phyloP scores from a whole-genome alignment of 1,140 invertebrate species.

The Brachionus rubens region DNA sequence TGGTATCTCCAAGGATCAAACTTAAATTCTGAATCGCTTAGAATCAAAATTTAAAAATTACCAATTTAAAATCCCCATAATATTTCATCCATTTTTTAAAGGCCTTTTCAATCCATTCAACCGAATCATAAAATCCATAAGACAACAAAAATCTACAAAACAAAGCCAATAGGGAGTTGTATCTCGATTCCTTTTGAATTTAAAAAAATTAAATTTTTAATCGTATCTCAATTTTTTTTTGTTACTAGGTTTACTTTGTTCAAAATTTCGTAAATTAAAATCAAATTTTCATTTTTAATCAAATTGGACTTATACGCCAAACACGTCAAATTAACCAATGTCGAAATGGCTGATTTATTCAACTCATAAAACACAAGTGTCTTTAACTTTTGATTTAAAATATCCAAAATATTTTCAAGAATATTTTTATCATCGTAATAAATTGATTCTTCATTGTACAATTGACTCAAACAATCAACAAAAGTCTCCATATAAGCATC shows the following conservation, averaged over 20 bases:
- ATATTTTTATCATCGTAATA: slow-evolving; percentile 36
- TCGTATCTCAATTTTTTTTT: too few species aligned
- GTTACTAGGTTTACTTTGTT: slow-evolving; percentile 16
- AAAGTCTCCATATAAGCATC: not conserved
- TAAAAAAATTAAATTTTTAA: not conserved
- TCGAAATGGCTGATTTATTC: not conserved
- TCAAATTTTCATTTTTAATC: slow-evolving; percentile 20
- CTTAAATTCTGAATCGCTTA: too few species aligned
- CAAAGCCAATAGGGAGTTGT: not conserved
- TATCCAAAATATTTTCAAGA: not conserved
- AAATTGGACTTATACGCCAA: slow-evolving; percentile 29
- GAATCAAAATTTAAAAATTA: not conserved
- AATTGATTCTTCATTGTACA: slow-evolving; percentile 40
- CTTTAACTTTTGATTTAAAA: slow-evolving; percentile 1
- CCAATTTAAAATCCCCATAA: slow-evolving; percentile 22
- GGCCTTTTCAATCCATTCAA: slow-evolving; percentile 10
- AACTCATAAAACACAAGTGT: not conserved
- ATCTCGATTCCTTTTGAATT: not conserved
- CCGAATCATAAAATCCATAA: slow-evolving; percentile 21
- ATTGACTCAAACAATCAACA: not conserved
- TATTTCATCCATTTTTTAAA: not conserved
- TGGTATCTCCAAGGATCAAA: too few species aligned
- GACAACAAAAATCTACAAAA: slow-evolving; percentile 22
- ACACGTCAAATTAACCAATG: slow-evolving; percentile 25
- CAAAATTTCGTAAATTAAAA: slow-evolving; percentile 6